A percentile compares a stretch with the other conserved stretches of the same genome.
Conservation (phyloP, 2,888 invertebrate genomes). For the Cordilura impudica region DNA sequence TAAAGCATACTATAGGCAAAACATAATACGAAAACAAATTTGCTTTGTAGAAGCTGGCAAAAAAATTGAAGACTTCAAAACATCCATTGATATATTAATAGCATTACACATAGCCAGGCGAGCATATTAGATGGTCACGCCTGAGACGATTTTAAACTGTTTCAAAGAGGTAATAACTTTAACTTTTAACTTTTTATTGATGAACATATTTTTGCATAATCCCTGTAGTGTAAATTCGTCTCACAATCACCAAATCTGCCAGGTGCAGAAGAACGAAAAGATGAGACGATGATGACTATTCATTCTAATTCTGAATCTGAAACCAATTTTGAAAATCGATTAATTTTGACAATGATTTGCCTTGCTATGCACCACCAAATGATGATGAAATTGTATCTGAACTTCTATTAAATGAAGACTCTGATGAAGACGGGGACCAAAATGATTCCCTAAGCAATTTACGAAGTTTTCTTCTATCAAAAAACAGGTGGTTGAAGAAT, state of each 20-base stretch:
- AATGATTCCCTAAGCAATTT: not conserved
- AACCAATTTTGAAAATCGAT: no score
- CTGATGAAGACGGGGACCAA: no score
- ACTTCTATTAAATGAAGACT: no score
- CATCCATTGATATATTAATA: slow-evolving; percentile 3
- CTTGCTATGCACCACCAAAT: not conserved
- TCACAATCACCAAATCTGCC: no score
- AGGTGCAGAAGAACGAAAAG: no score
- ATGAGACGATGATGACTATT: no score
- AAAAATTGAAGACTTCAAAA: slow-evolving; percentile 30
- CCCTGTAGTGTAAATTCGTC: no score
- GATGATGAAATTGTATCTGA: no score
- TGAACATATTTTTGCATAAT: no score
- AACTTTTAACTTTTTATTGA: no score
- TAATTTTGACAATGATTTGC: no score
- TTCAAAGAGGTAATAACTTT: not conserved
- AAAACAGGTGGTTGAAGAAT: not conserved
- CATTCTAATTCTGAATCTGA: no score
- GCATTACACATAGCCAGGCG: slow-evolving; percentile 15
- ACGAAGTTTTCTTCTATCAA: not conserved
- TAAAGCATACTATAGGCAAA: slow-evolving; percentile 29
- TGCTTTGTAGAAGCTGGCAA: not conserved
- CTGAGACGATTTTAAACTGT: slow-evolving; percentile 8
- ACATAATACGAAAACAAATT: slow-evolving; percentile 27
- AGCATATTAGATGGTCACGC: slow-evolving; percentile 9